Evolutionary conservation across 2,888 invertebrate genomes (phyloP).

Genomic region (Pristionchus maxplancki): DNA sequence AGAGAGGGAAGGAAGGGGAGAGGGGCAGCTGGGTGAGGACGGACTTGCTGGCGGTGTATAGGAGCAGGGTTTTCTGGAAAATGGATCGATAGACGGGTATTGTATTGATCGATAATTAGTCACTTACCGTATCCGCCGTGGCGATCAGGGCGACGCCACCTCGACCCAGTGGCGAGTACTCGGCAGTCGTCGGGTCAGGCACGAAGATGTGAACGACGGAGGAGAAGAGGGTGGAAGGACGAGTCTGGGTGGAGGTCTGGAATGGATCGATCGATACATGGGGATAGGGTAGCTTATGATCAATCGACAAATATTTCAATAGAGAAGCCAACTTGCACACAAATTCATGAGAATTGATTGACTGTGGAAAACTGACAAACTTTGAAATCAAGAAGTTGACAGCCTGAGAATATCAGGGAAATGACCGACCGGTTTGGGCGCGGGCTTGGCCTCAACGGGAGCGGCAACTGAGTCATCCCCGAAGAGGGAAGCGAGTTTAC

Average conservation of each 20-base stretch:
- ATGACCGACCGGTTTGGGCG: not conserved
- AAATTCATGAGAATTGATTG: too few relatives aligned
- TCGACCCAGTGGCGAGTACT: not conserved
- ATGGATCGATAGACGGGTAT: too few relatives aligned
- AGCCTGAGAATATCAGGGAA: not conserved
- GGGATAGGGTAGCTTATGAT: not conserved
- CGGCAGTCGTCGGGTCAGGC: not conserved
- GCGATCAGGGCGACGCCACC: conserved; percentile 38
- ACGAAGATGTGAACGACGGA: conserved; percentile 42
- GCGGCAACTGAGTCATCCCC: not conserved
- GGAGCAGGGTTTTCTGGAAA: conserved; percentile 38
- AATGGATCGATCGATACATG: too few relatives aligned
- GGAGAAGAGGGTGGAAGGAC: conserved; percentile 38
- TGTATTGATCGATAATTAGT: not conserved
- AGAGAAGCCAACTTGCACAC: too few relatives aligned
- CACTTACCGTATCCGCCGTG: not conserved
- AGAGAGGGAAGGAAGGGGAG: not conserved
- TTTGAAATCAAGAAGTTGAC: too few relatives aligned
- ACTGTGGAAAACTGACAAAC: too few relatives aligned
- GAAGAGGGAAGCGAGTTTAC: conserved; percentile 42
- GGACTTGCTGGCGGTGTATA: conserved; percentile 1
- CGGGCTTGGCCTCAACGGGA: conserved; percentile 15
- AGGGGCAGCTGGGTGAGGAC: not conserved
- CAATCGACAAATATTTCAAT: too few relatives aligned
- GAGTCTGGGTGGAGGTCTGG: not conserved